Conservation (phyloP, 2,888 invertebrate genomes). For the Ptilodon capucinus region DNA sequence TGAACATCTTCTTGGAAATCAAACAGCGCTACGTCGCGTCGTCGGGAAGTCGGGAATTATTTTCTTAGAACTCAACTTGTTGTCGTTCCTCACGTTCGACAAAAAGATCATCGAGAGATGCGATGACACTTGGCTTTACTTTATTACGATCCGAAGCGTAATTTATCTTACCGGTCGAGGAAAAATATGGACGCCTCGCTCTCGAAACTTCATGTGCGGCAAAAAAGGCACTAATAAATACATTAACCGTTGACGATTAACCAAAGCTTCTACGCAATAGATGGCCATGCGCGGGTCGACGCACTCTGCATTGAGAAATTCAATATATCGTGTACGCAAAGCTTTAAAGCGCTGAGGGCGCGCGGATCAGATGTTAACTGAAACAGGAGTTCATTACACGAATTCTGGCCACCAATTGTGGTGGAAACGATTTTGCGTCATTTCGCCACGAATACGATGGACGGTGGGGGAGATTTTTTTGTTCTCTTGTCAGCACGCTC, state of each 20-base stretch:
- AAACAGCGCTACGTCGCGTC: slow-evolving; percentile 51
- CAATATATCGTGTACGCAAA: slow-evolving; percentile 56
- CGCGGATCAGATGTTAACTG: slow-evolving; percentile 52
- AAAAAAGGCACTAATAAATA: slow-evolving; percentile 26
- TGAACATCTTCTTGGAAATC: slow-evolving; percentile 55
- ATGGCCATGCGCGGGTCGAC: slow-evolving; percentile 52
- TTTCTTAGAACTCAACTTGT: slow-evolving; percentile 58
- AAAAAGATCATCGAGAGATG: slow-evolving; percentile 41
- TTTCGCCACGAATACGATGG: slow-evolving; percentile 54
- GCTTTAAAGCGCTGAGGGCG: slow-evolving; percentile 49
- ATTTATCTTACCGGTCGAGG: slow-evolving; percentile 21
- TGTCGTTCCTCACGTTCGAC: slow-evolving; percentile 49
- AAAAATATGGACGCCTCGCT: slow-evolving; percentile 10
- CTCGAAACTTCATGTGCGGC: slow-evolving; percentile 3
- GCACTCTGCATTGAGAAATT: slow-evolving; percentile 56
- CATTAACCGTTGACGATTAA: slow-evolving; percentile 15
- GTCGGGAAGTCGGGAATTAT: slow-evolving; percentile 51
- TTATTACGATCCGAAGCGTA: slow-evolving; percentile 21
- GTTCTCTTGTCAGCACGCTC: slow-evolving; percentile 69
- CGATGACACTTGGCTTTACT: slow-evolving; percentile 32
- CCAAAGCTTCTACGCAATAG: slow-evolving; percentile 32
- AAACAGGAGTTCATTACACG: slow-evolving; percentile 57
- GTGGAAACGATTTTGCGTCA: slow-evolving; percentile 71
- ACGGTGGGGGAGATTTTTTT: slow-evolving; percentile 64
- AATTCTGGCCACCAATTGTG: slow-evolving; percentile 54